These are phyloP conservation scores for Eledona agricola DNA, from an alignment of 2,888 invertebrate genomes.

Conservation along the genomic window DNA sequence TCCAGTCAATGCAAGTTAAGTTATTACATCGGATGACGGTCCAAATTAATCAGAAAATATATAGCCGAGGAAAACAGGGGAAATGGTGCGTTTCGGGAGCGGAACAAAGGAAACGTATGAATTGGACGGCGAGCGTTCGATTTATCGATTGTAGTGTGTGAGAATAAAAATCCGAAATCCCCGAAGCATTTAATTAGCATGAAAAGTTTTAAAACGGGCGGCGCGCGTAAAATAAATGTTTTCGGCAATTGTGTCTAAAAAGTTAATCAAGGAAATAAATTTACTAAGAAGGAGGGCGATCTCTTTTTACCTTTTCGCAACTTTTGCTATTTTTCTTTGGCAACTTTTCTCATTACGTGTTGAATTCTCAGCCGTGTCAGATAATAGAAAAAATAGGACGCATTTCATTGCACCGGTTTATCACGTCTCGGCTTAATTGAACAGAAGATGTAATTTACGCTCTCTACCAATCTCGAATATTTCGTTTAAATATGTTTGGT, in stretches of 20 bases:
- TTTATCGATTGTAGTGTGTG: too few relatives aligned
- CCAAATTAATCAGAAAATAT: slow-evolving; percentile 50
- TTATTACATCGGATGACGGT: slow-evolving; percentile 48
- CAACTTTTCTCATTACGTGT: slow-evolving; percentile 57
- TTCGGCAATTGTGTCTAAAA: slow-evolving; percentile 46
- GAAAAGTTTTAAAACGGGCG: slow-evolving; percentile 29
- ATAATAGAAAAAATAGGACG: slow-evolving; percentile 46
- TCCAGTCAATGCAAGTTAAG: slow-evolving; percentile 45
- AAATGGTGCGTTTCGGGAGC: slow-evolving; percentile 35
- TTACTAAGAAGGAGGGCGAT: slow-evolving; percentile 50
- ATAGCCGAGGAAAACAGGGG: slow-evolving; percentile 41
- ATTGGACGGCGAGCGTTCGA: too few relatives aligned
- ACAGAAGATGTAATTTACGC: slow-evolving; percentile 31
- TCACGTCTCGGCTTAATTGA: slow-evolving; percentile 42
- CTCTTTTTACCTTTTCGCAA: slow-evolving; percentile 54
- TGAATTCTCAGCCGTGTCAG: slow-evolving; percentile 52
- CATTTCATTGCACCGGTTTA: slow-evolving; percentile 45
- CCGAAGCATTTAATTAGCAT: slow-evolving; percentile 33
- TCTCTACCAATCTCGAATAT: slow-evolving; percentile 22
- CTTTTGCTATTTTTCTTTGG: slow-evolving; percentile 56
- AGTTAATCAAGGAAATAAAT: slow-evolving; percentile 58
- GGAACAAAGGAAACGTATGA: slow-evolving; percentile 30
- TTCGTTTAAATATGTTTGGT: slow-evolving; percentile 16
- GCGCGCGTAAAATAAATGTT: slow-evolving; percentile 43
- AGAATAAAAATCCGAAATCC: too few relatives aligned